Evolutionary conservation across 2,888 invertebrate genomes (phyloP), one percentile per base, ranked within the genome.

Genomic region (Didymodactylos carnosus): DNA sequence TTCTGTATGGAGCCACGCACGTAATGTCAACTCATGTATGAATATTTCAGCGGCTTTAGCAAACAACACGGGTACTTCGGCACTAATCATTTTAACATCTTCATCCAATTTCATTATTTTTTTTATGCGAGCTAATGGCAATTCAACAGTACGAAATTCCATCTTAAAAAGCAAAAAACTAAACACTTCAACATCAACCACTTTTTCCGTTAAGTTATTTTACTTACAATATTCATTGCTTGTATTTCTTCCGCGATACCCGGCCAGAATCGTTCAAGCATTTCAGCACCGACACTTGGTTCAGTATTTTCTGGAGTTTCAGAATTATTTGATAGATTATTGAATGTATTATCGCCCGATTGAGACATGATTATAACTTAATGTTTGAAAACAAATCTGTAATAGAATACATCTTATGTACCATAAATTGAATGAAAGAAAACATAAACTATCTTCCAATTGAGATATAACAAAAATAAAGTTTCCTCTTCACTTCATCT

Each of bases 81-180:
- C 94, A 62, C 94, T 94, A 79, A 98, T 98, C 97, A 98, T 98
- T 87, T 97, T 94, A 0, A 97, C 95, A 83, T 95, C 94, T 76
- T 97, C 97, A 79, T 98, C 98, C 49, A 98, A 85, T 83, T 97
- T 97, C 98, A 98, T 98, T 51, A 98, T 98, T 84, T 97, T 97
- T 84, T 98, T 98, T 77, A 98, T 97, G 77, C 97, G 88, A 0
- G 97, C 97, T 78, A 98, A 83, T 0, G 97, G 98, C 29, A 98
- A 84, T 6, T 92, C 91, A 86, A 94, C 94, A 77, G 90, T 90
- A 84, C 92, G 91, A 79, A 93, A 88, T 81, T 92, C 90, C 19
- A 41, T 40, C 71, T 74, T 69, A 49, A 49, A n/a, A 49, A 25
- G 25, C n/a, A n/a, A n/a, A n/a, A n/a, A n/a, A n/a, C n/a, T n/a